These are phyloP conservation scores for Caretta caretta DNA, from an alignment of 2,113 vertebrate species.

Conservation along the genomic window DNA sequence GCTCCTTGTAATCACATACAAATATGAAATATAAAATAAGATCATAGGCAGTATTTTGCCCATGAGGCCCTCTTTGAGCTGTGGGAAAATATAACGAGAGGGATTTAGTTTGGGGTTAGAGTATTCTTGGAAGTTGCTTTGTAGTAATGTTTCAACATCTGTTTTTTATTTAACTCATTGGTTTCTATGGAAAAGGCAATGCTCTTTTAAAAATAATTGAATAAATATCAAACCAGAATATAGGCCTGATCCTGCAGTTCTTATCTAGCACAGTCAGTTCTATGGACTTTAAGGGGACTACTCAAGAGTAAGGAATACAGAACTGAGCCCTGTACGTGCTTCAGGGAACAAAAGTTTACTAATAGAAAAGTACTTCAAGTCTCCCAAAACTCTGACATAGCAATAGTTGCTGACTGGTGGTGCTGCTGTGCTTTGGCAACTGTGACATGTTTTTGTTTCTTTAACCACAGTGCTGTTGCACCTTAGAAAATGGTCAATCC, in stretches of 20 bases:
- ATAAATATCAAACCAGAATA: neutral
- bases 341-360: neutral
- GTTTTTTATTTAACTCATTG: neutral
- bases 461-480: neutral
- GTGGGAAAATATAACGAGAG: neutral
- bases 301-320: neutral
- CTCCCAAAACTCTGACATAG: neutral
- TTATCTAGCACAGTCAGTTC: neutral
- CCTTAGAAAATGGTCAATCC: neutral
- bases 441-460: neutral
- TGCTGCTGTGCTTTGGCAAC: neutral
- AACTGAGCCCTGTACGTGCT: neutral
- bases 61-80: neutral
- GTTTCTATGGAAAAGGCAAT: neutral
- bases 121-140: neutral
- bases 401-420: neutral
- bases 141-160: neutral
- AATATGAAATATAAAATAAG: neutral
- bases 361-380: rapidly evolving
- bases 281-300: neutral
- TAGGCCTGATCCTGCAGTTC: neutral
- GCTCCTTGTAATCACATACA: neutral
- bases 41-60: neutral
- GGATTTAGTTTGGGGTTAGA: neutral
- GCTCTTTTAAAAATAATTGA: neutral